Evolutionary conservation across 2,888 invertebrate genomes (phyloP), one percentile per base, ranked within the genome.

Genomic region (Scaptomyza reducta): DNA sequence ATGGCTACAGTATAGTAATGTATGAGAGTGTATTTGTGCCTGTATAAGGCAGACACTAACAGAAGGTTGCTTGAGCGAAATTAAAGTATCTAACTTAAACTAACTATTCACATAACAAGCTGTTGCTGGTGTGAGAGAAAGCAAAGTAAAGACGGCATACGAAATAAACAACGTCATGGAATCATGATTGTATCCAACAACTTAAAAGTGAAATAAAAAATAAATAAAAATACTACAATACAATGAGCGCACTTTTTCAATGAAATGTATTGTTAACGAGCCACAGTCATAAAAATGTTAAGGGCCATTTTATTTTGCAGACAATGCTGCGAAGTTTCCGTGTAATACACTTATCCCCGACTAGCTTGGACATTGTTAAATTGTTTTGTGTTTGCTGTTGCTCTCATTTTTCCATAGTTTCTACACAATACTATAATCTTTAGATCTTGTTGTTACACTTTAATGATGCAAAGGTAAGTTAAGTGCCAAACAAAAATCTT

Each of bases 251-350:
- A 14, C 6, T 10, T 25, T 54, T 54, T 3, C 14, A 14, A 29
- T 11, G 38, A 35, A 44, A n/a, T 38, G 38, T 22, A 29, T 38
- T 38, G 18, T 35, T 40, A 60, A 60, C 61, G 61, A 60, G 60
- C 16, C 45, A n/a, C 38, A 38, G 44, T 60, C 61, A 45, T 60
- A 60, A 60, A 51, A 53, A 45, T 25, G 22, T 40, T 61, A 25
- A 16, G 38, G 16, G 6, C 25, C n/a, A 45, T 18, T 46, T 60
- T 46, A 45, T 46, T 51, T 33, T 33, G 3, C 31, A 22, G 11
- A 46, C 50, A 74, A 47, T 13, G 42, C 68, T 47, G 49, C 14
- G 38, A 13, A n/a, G 10, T 18, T 3, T 22, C 13, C 6, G 5
- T 16, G 25, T 1, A 9, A 40, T 31, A 40, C n/a, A 40, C 11